These are phyloP conservation scores for Lytechinus pictus DNA, from an alignment of 35 echinoderm and acorn worm species.

Conservation along the genomic window DNA sequence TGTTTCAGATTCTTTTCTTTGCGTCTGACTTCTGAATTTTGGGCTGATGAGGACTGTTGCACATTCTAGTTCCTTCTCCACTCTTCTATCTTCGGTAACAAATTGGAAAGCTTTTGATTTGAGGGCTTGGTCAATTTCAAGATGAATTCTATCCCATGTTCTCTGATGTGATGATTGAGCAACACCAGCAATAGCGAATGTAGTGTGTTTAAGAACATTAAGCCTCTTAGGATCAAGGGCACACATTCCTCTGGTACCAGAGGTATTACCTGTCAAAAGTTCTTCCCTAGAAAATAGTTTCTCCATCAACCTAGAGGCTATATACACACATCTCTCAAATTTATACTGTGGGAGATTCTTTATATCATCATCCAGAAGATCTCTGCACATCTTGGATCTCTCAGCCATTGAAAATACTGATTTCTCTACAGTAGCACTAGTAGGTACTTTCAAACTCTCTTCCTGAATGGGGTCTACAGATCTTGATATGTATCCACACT, in stretches of 20 bases:
- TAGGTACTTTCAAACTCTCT: neutral
- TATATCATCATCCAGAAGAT: neutral
- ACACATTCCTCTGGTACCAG: neutral
- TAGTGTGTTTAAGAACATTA: neutral
- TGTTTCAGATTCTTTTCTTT: neutral
- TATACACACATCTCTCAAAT: neutral
- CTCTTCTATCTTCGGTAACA: neutral
- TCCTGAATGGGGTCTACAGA: neutral
- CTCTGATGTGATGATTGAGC: neutral
- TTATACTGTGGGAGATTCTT: neutral
- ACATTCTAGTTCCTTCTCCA: neutral
- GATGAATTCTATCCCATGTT: slow-evolving; percentile 11
- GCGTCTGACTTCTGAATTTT: neutral
- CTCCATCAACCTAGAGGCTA: neutral
- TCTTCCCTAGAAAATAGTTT: neutral
- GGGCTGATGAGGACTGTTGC: neutral
- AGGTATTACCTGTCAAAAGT: neutral
- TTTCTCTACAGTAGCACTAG: neutral
- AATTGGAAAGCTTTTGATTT: neutral
- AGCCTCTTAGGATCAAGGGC: neutral
- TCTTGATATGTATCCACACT: neutral
- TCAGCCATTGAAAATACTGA: neutral
- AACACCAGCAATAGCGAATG: neutral
- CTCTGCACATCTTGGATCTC: neutral
- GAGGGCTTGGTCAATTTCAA: neutral